phyloP scores from a whole-genome alignment of 2,888 invertebrate species.

The Parochlus steinenii region DNA sequence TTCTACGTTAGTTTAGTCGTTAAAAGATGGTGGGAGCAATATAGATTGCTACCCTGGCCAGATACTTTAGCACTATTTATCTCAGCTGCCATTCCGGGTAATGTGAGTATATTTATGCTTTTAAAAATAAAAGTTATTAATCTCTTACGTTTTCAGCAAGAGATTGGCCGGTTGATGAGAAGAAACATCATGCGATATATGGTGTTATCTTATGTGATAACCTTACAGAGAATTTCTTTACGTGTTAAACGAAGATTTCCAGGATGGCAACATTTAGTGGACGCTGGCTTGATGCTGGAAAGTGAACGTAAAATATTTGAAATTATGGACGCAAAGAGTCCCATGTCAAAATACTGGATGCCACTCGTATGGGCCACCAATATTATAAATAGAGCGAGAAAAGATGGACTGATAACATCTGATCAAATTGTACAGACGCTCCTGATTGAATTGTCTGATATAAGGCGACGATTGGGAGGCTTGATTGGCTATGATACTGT shows the following conservation, averaged over 20 bases:
- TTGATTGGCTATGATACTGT: slow-evolving; percentile 84
- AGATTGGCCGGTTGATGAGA: slow-evolving; percentile 74
- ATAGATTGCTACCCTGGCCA: slow-evolving; percentile 82
- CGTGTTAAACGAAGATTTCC: slow-evolving; percentile 79
- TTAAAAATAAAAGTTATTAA: slow-evolving; percentile 3
- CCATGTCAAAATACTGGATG: slow-evolving; percentile 88
- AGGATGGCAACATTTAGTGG: slow-evolving; percentile 77
- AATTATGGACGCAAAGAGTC: slow-evolving; percentile 73
- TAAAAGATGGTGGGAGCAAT: slow-evolving; percentile 92
- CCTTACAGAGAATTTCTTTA: slow-evolving; percentile 70
- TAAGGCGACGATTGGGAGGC: slow-evolving; percentile 64
- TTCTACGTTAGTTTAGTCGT: slow-evolving; percentile 76
- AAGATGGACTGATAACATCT: slow-evolving; percentile 67
- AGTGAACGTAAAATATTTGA: slow-evolving; percentile 85
- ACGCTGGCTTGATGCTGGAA: slow-evolving; percentile 79
- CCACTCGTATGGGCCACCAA: slow-evolving; percentile 86
- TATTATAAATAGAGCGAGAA: slow-evolving; percentile 73
- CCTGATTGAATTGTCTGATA: slow-evolving; percentile 75
- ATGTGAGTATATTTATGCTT: slow-evolving; percentile 45
- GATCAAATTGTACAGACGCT: slow-evolving; percentile 89
- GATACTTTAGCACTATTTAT: slow-evolving; percentile 84
- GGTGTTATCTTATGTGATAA: slow-evolving; percentile 76
- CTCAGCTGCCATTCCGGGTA: slow-evolving; percentile 80
- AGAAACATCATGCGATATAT: slow-evolving; percentile 81
- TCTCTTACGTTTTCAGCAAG: slow-evolving; percentile 41